Evolutionary conservation across 2,888 invertebrate species (phyloP).

Genomic region (Cephus spinipes): DNA sequence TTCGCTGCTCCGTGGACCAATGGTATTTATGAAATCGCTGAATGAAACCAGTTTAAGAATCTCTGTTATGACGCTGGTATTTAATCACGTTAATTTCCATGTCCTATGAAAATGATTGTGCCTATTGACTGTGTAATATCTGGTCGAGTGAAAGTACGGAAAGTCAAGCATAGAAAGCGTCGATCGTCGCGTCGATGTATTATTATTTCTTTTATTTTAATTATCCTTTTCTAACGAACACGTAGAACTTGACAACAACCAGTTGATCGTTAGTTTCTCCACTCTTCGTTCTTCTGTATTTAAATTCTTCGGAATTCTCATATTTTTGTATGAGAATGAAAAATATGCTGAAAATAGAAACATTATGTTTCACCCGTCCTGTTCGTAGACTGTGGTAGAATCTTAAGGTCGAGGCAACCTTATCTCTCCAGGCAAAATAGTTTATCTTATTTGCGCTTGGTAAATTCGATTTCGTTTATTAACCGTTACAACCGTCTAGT

Average conservation of each 20-base stretch:
- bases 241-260: neutral
- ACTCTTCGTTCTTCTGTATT: neutral
- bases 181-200: neutral
- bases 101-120: neutral
- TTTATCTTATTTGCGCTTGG: neutral
- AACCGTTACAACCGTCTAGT: neutral
- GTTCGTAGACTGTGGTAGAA: neutral
- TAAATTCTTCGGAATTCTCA: neutral
- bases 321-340: neutral
- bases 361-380: neutral
- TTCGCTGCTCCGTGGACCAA: neutral
- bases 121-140: neutral
- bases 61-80: neutral
- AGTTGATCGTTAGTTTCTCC: neutral
- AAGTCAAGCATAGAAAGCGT: neutral
- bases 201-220: neutral
- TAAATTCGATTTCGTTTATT: neutral
- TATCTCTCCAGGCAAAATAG: neutral
- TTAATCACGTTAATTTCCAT: neutral
- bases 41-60: neutral
- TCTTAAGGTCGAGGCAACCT: neutral
- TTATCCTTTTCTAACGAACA: neutral
- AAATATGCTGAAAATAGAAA: too few species aligned
- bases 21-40: neutral
- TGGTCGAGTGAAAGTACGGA: neutral